Base-by-base conservation (phyloP, 2,888 invertebrate genomes). In the Ochlodes sylvanus region DNA sequence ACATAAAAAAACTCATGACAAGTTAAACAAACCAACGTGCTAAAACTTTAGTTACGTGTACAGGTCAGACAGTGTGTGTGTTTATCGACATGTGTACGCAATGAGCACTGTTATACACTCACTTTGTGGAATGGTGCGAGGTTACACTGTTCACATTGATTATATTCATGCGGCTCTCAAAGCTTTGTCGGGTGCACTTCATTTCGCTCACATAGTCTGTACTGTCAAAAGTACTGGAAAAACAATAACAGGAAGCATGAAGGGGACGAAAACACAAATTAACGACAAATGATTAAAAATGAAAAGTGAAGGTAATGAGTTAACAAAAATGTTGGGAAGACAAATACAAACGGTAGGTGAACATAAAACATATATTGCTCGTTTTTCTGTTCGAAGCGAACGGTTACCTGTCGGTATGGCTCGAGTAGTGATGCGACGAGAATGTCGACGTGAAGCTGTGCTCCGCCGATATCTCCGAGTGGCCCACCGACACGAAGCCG, bases 201-300 rank as follows among this genome's bases (percentile, higher is more conserved):
- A 78, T 80, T 87, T 91, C 92, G 80, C 86, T 90, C 87, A 92
- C 86, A 91, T 85, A 86, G 84, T 92, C 92, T 88, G 92, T 89
- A 90, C 91, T 92, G 87, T 92, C 90, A 91, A 91, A 92, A 90
- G 88, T 88, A 92, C 92, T 93, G 93, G 89, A 91, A 90, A 88
- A 88, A 92, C 89, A 90, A 90, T 86, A 86, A 89, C 84, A 84
- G 74, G 72, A 89, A 88, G 88, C 88, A 81, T 85, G 81, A 83
- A 79, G 76, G 75, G 47, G 32, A 63, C 50, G 61, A 70, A 64
- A 67, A 70, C 65, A 75, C 68, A 69, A n/a, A 69, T 71, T 70
- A 70, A 62, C 63, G 7, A 67, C 54, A 61, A 57, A 63, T 10
- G 27, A 42, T 41, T n/a, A 55, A 21, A 50, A 38, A 57, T 63